phyloP scores from a whole-genome alignment of 2,797 vertebrate species.

The Phataginus tricuspis region DNA sequence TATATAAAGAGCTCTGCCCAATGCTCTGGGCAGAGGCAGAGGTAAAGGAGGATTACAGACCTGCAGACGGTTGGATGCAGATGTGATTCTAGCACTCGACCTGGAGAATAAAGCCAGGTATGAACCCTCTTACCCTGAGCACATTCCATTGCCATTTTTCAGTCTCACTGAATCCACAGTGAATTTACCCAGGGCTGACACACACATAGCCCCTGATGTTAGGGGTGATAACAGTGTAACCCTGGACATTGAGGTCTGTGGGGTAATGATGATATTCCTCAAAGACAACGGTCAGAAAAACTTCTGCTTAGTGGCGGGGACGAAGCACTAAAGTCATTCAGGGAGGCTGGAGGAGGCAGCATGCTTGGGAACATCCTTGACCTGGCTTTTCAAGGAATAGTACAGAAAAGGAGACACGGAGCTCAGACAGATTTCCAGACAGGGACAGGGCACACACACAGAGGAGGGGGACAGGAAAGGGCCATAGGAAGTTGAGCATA shows the following conservation, averaged over 20 bases:
- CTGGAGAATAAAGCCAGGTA: no score
- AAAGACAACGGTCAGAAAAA: background rate
- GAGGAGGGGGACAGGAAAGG: background rate
- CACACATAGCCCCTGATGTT: rapidly evolving
- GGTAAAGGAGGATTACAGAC: no score
- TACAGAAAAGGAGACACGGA: rapidly evolving
- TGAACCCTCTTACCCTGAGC: no score
- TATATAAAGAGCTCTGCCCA: no score
- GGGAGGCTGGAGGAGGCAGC: background rate
- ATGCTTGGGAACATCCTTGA: rapidly evolving
- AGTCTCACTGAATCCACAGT: no score
- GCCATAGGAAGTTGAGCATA: background rate
- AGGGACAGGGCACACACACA: rapidly evolving
- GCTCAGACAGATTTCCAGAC: background rate
- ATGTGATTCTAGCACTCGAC: no score
- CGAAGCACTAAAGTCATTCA: rapidly evolving
- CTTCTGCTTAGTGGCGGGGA: no score
- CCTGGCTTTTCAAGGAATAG: background rate
- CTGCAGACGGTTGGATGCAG: no score
- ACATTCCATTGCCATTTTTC: no score
- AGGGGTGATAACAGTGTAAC: background rate
- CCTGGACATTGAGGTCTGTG: background rate
- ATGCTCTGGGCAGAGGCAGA: no score
- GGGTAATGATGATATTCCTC: background rate
- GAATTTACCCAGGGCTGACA: no score